Evolutionary conservation across 92 coral and sea anemone genomes (phyloP).

Genomic region (Parazoanthus atlanticus): DNA sequence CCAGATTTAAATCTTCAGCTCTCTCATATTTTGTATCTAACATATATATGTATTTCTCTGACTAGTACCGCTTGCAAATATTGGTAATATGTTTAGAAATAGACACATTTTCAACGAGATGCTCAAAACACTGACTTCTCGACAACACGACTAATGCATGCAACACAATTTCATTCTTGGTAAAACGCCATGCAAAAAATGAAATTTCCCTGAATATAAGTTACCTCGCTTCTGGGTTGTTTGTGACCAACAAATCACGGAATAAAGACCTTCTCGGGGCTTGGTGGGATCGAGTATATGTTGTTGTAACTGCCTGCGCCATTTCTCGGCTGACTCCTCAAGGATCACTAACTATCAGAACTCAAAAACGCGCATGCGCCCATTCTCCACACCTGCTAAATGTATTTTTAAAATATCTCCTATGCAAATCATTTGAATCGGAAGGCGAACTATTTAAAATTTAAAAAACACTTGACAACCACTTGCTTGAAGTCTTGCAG

Average conservation of each 20-base stretch:
- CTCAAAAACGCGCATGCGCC: constrained; percentile 9
- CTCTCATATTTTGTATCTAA: too few species aligned
- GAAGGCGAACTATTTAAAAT: background rate
- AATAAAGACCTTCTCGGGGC: constrained; percentile 24
- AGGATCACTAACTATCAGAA: background rate
- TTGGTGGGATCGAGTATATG: background rate
- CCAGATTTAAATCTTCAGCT: background rate
- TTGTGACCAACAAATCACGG: constrained; percentile 40
- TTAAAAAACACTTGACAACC: background rate
- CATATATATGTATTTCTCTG: background rate
- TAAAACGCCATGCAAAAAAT: background rate
- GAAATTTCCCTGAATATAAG: background rate
- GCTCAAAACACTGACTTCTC: background rate
- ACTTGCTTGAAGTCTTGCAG: background rate
- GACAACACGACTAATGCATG: background rate
- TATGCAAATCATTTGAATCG: constrained; percentile 16
- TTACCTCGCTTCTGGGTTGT: constrained; percentile 44
- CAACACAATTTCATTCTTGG: background rate
- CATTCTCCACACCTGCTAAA: background rate
- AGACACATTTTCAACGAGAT: background rate
- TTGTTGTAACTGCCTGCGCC: constrained; percentile 18
- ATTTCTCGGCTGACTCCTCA: background rate
- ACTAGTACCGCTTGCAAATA: background rate
- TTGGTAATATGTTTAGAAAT: too few species aligned
- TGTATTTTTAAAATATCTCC: background rate